phyloP scores from a whole-genome alignment of 1,140 invertebrate species.

The Pantala flavescens region DNA sequence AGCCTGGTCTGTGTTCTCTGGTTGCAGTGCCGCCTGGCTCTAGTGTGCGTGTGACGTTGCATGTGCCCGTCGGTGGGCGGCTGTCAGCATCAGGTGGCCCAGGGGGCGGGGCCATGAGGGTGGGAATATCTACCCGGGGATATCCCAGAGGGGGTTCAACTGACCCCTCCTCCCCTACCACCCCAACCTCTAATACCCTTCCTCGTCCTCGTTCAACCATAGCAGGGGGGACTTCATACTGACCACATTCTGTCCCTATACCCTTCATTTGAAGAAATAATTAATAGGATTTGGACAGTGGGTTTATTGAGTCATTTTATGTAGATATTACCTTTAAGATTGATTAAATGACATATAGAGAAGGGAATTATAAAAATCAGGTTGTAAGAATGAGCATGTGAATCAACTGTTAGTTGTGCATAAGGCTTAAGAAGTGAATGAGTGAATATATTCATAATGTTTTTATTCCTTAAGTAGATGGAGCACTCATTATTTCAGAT shows the following conservation, averaged over 20 bases:
- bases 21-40: conserved; percentile 33
- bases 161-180: not conserved
- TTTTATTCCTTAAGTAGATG: not conserved
- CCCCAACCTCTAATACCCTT: not conserved
- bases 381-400: not conserved
- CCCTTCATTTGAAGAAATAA: not conserved
- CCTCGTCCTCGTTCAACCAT: not conserved
- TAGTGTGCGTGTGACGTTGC: conserved; percentile 40
- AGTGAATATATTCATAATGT: too few relatives aligned
- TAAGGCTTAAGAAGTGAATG: too few relatives aligned
- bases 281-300: not conserved
- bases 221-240: not conserved
- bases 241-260: not conserved
- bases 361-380: too few relatives aligned
- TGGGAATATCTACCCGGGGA: not conserved
- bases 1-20: conserved; percentile 31
- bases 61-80: conserved; percentile 29
- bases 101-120: not conserved
- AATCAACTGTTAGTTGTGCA: not conserved
- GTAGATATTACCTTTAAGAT: too few relatives aligned
- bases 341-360: too few relatives aligned
- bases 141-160: not conserved
- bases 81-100: not conserved
- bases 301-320: too few relatives aligned
- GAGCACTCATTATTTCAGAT: not conserved